Base-by-base conservation (phyloP, 1,140 invertebrate species). In the Zaprionus ghesquierei region DNA sequence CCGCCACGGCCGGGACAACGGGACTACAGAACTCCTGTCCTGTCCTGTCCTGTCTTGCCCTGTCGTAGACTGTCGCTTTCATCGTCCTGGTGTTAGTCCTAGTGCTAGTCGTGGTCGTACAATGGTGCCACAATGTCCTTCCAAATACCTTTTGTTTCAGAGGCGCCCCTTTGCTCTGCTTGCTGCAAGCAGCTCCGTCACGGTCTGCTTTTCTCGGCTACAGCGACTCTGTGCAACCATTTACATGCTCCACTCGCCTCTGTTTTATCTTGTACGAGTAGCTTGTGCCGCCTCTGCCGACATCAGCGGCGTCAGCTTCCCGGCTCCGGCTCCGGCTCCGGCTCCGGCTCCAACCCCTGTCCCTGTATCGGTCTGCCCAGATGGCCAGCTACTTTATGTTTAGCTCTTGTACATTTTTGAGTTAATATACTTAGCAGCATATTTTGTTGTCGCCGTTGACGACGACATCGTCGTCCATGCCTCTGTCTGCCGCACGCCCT, bases 361-460 rank as follows among this genome's bases (percentile, higher is more conserved):
- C n/a, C 20, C 25, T 23, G 41, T 12, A 1, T 33, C 35, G 18
- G 13, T 33, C 53, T 27, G 56, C 53, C 49, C 53, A 71, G 54
- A 35, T 58, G 66, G 58, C 33, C n/a, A 54, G 81, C 73, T 75
- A 76, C 69, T 81, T 79, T 84, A 74, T 81, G 81, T 78, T 78
- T 71, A 75, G 77, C 81, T 81, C 79, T 86, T 85, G 78, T 85
- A 75, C 74, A 81, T 81, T 87, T 87, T 75, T 82, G 79, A 86
- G 82, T 89, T 89, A 79, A 86, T 79, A 89, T 79, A 84, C 79
- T 82, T 76, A 89, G 84, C 84, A 86, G 79, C 75, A 87, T 82
- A 81, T 87, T 86, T 79, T 76, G 79, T 69, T 87, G 63, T 78
- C 59, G 49, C 56, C 75, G 63, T 75, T 63, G 62, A 73, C 75